Conservation (phyloP, 2,888 invertebrate species). For the Petrolisthes manimaculis region DNA sequence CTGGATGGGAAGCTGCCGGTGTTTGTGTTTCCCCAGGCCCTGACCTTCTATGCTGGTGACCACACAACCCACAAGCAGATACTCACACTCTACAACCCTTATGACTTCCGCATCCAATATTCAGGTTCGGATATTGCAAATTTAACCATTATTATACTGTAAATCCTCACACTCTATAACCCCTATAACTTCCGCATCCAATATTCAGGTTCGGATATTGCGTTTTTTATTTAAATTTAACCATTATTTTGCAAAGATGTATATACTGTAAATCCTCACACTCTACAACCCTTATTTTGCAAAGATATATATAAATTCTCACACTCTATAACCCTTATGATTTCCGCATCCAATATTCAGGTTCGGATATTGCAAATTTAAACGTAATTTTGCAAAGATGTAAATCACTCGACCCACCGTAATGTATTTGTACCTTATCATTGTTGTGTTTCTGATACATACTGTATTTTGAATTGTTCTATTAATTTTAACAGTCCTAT, state of each 20-base stretch:
- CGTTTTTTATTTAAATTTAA: too few relatives aligned
- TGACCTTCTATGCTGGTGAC: constrained; percentile 83
- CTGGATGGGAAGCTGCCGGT: constrained; percentile 75
- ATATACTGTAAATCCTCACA: too few relatives aligned
- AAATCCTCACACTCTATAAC: too few relatives aligned
- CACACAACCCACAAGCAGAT: constrained; percentile 84
- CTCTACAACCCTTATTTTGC: too few relatives aligned
- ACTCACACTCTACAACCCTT: constrained; percentile 86
- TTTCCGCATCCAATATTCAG: constrained; percentile 73
- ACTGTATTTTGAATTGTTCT: too few relatives aligned
- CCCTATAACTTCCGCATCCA: too few relatives aligned
- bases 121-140: constrained; percentile 66
- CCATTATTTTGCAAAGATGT: too few relatives aligned
- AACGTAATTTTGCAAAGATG: neutral
- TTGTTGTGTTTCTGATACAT: too few relatives aligned
- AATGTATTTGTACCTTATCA: too few relatives aligned
- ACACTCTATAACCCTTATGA: constrained; percentile 90
- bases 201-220: too few relatives aligned
- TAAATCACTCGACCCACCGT: too few relatives aligned
- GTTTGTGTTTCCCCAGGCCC: constrained; percentile 83
- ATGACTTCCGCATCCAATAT: constrained; percentile 76
- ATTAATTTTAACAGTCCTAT: too few relatives aligned
- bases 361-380: neutral
- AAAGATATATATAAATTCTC: constrained; percentile 74
- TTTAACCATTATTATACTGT: neutral